phyloP scores from a whole-genome alignment of 2,797 vertebrate species.

The Typhlichthys subterraneus region DNA sequence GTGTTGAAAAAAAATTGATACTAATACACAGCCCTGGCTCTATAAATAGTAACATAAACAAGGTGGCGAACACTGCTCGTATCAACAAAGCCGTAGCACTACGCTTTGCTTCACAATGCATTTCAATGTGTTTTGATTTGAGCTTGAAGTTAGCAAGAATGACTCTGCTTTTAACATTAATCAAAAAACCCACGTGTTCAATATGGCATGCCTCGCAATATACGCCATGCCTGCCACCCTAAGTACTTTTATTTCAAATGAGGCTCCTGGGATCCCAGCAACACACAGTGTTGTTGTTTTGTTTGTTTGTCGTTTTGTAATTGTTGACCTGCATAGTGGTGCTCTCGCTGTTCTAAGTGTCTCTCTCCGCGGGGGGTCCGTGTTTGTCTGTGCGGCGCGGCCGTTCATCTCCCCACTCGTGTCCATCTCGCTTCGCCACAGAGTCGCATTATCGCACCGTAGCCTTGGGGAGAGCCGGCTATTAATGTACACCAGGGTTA shows the following conservation, averaged over 20 bases:
- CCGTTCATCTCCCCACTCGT: neutral
- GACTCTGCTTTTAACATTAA: no score
- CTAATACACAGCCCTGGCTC: no score
- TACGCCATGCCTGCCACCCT: neutral
- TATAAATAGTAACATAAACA: no score
- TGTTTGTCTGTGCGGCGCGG: neutral
- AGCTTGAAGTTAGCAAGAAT: no score
- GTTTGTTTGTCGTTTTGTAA: neutral
- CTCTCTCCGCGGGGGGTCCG: neutral
- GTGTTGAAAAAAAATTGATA: no score
- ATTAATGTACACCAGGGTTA: conserved; percentile 16
- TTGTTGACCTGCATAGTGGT: neutral
- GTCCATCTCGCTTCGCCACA: neutral
- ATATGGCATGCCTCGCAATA: conserved; percentile 5
- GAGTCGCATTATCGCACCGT: no score
- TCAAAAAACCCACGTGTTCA: neutral
- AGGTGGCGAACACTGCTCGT: no score
- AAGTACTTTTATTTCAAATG: conserved; percentile 46
- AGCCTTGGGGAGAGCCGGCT: no score
- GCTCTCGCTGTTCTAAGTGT: conserved; percentile 4
- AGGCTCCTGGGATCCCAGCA: conserved; percentile 22
- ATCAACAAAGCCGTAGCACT: no score
- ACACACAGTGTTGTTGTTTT: conserved; percentile 9
- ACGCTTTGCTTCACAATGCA: no score
- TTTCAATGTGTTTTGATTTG: no score